A percentile compares a stretch with the other conserved stretches of the same genome.
Conservation (phyloP, 2,113 vertebrate species). For the Thamnaconus septentrionalis region DNA sequence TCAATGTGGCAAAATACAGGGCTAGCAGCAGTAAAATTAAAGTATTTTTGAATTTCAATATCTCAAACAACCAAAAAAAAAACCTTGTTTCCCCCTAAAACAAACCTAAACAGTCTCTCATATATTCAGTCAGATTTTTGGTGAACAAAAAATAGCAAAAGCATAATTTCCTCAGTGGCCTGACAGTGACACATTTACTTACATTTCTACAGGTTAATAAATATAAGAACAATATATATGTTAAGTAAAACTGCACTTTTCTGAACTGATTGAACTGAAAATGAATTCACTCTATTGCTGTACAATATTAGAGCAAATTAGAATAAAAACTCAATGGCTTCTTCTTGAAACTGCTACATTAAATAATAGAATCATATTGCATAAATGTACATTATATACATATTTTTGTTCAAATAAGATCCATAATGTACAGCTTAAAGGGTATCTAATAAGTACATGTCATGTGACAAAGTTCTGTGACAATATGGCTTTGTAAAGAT, state of each 20-base stretch:
- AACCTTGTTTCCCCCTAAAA: too few species aligned
- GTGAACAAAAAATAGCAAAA: slow-evolving; percentile 19
- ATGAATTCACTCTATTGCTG: slow-evolving; percentile 30
- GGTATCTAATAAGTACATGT: slow-evolving; percentile 73
- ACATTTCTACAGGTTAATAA: slow-evolving; percentile 27
- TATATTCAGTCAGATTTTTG: slow-evolving; percentile 7
- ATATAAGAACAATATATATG: slow-evolving; percentile 32
- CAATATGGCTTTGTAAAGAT: slow-evolving; percentile 96
- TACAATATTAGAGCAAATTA: slow-evolving; percentile 38
- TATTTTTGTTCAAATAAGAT: slow-evolving; percentile 83
- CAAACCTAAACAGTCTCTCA: slow-evolving; percentile 22
- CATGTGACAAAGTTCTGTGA: slow-evolving; percentile 79
- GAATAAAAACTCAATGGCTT: slow-evolving; percentile 49
- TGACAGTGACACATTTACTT: slow-evolving; percentile 29
- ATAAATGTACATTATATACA: slow-evolving; percentile 69
- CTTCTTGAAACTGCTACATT: slow-evolving; percentile 75
- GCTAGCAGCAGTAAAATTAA: too few species aligned
- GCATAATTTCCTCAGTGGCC: slow-evolving; percentile 18
- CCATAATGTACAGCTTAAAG: slow-evolving; percentile 87
- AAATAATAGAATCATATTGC: slow-evolving; percentile 61
- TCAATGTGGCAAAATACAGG: too few species aligned
- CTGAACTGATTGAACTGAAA: slow-evolving; percentile 44
- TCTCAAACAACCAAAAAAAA: too few species aligned
- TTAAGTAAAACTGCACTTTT: slow-evolving; percentile 62
- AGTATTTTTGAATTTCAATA: too few species aligned